Evolutionary conservation across 1,140 invertebrate species (phyloP).

Genomic region (Onthophagus taurus): DNA sequence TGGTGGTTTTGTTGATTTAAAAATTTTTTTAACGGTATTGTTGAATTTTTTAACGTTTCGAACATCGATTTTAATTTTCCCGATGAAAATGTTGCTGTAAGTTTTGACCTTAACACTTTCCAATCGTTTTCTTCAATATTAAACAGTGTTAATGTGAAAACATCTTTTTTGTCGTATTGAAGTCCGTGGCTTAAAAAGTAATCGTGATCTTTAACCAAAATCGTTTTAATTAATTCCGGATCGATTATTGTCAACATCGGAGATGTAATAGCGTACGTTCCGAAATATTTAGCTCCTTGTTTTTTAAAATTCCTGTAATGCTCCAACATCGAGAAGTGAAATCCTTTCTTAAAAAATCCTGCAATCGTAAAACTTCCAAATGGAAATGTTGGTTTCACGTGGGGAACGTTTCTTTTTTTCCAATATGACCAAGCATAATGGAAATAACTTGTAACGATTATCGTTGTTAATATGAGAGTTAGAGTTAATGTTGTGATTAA

Average conservation of each 20-base stretch:
- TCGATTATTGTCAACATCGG: conserved; percentile 32
- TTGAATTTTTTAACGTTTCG: conserved; percentile 26
- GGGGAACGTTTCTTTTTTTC: not conserved
- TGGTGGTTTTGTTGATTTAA: conserved; percentile 19
- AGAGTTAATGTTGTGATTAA: too few relatives aligned
- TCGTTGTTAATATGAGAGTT: too few relatives aligned
- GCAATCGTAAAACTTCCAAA: not conserved
- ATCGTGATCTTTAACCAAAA: conserved; percentile 41
- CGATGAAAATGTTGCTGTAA: conserved; percentile 42
- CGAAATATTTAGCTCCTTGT: conserved; percentile 13
- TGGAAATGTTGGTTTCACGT: not conserved
- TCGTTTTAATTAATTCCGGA: conserved; percentile 38
- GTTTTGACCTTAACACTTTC: conserved; percentile 38
- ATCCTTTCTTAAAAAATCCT: conserved; percentile 2
- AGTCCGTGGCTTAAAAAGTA: conserved; percentile 39
- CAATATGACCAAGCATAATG: too few relatives aligned
- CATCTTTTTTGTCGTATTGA: conserved; percentile 35
- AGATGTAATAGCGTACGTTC: conserved; percentile 11
- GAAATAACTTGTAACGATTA: too few relatives aligned
- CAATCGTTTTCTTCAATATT: conserved; percentile 37
- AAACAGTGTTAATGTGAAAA: conserved; percentile 42
- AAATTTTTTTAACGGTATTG: conserved; percentile 32
- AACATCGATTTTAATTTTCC: conserved; percentile 42
- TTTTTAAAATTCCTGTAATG: conserved; percentile 11
- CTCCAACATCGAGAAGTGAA: too few relatives aligned